Evolutionary conservation across 2,797 vertebrate species (phyloP).

Genomic region (Spinibarbus caldwelli): DNA sequence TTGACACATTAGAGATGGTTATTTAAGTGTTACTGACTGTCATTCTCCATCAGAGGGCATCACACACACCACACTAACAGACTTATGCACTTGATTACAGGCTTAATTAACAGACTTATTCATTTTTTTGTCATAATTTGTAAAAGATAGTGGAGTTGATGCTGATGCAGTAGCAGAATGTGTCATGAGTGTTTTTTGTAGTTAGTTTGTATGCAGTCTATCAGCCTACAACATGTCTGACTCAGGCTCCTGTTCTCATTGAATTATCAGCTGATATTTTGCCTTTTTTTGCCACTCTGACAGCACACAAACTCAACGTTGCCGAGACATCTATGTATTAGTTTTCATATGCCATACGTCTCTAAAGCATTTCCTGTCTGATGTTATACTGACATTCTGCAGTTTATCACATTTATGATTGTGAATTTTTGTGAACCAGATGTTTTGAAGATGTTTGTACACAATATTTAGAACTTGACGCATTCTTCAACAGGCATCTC

Average conservation of each 20-base stretch:
- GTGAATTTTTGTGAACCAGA: neutral
- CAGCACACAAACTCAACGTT: neutral
- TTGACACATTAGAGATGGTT: neutral
- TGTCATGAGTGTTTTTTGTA: neutral
- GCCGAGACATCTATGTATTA: neutral
- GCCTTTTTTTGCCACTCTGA: conserved; percentile 5
- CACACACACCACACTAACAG: conserved; percentile 18
- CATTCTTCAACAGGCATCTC: neutral
- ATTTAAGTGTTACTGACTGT: conserved; percentile 16
- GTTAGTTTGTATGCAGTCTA: neutral
- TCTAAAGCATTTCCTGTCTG: neutral
- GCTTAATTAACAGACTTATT: conserved; percentile 25
- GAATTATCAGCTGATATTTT: too few species aligned
- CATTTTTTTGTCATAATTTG: neutral
- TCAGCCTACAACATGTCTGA: neutral
- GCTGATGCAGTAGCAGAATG: neutral
- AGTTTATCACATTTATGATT: conserved; percentile 3
- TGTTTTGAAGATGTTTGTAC: neutral
- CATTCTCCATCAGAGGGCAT: conserved; percentile 14
- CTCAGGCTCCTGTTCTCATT: conserved; percentile 5
- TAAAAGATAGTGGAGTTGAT: neutral
- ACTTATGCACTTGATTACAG: neutral
- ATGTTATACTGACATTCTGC: neutral
- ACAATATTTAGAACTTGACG: conserved; percentile 12
- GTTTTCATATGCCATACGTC: neutral